These are phyloP conservation scores for Chrysolina haemoptera DNA, from an alignment of 2,888 invertebrate genomes.

Conservation along the genomic window DNA sequence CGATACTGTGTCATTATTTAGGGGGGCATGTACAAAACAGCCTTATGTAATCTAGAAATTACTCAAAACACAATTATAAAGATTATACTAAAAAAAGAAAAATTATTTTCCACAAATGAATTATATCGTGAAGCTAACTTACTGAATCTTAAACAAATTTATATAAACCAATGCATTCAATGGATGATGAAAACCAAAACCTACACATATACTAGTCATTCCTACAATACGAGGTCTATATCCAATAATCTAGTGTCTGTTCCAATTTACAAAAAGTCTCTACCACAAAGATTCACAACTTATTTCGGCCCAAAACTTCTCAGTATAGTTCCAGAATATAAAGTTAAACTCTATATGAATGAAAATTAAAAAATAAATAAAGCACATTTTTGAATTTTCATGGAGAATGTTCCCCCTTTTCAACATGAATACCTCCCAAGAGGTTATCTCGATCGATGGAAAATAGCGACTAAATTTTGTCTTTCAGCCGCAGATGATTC, in stretches of 20 bases:
- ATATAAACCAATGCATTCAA: slow-evolving; percentile 1
- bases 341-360: too few species aligned
- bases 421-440: too few species aligned
- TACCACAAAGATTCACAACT: too few species aligned
- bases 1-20: slow-evolving; percentile 7
- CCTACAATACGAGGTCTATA: slow-evolving; percentile 15
- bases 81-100: slow-evolving; percentile 4
- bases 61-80: slow-evolving; percentile 23
- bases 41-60: slow-evolving; percentile 24
- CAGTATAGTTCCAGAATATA: not conserved
- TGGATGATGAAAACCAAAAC: slow-evolving; percentile 19
- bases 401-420: too few species aligned
- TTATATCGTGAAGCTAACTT: not conserved
- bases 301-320: not conserved
- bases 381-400: too few species aligned
- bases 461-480: too few species aligned
- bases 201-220: slow-evolving; percentile 18
- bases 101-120: not conserved
- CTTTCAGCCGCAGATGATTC: too few species aligned
- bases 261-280: slow-evolving; percentile 2
- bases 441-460: too few species aligned
- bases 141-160: slow-evolving; percentile 15
- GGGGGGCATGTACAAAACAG: slow-evolving; percentile 18
- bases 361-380: too few species aligned
- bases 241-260: slow-evolving; percentile 12